A percentile compares a stretch with the other conserved stretches of the same genome.
phyloP scores from a whole-genome alignment of 1,140 invertebrate species.

The Propsilocerus akamusi region DNA sequence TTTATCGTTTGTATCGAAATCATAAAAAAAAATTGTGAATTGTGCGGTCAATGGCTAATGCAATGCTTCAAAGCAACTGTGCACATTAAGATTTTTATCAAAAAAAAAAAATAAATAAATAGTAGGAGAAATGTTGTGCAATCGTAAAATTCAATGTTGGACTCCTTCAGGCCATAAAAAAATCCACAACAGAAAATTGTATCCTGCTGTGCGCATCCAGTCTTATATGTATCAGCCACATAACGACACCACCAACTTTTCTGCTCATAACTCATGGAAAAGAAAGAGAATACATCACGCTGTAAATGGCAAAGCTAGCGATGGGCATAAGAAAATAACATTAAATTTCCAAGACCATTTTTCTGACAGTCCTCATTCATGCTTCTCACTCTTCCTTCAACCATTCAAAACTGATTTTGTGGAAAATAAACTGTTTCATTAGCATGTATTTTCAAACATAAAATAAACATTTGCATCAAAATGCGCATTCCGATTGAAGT shows the following conservation, averaged over 20 bases:
- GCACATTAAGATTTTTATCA: background rate
- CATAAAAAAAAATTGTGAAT: conserved; percentile 3
- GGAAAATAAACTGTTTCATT: too few species aligned
- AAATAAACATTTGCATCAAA: too few species aligned
- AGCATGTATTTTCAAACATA: too few species aligned
- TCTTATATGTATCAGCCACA: background rate
- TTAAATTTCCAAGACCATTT: background rate
- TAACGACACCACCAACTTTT: background rate
- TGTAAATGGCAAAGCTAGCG: background rate
- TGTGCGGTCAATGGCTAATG: background rate
- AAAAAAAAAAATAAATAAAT: background rate
- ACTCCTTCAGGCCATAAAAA: background rate
- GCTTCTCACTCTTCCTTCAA: background rate
- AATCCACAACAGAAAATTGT: background rate
- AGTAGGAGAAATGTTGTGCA: too few species aligned
- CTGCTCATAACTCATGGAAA: background rate
- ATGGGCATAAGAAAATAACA: background rate
- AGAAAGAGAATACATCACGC: background rate
- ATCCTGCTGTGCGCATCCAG: background rate
- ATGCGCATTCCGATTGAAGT: too few species aligned
- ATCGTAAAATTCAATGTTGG: background rate
- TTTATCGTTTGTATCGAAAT: background rate
- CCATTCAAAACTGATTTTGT: too few species aligned
- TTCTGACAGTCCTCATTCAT: background rate
- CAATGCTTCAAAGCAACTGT: background rate